Percentiles rank a stretch among this genome's conserved stretches.
Evolutionary conservation across 2,888 invertebrate species (phyloP).

Genomic region (Trachelus iudaicus): DNA sequence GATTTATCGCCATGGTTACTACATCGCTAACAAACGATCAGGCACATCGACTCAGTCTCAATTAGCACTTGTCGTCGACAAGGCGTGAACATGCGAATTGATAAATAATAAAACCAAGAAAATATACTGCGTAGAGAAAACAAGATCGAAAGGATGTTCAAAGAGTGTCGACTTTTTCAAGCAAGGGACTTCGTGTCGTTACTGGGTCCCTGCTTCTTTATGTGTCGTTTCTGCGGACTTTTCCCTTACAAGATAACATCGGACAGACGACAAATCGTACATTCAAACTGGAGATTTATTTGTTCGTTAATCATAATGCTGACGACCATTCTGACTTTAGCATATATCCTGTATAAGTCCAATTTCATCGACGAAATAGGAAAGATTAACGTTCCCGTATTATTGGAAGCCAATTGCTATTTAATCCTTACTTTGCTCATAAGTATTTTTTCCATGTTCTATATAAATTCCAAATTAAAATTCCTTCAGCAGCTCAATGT

Average conservation of each 20-base stretch:
- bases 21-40: too few relatives aligned
- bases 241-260: conserved; percentile 38
- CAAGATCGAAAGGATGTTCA: conserved; percentile 11
- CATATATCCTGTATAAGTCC: conserved; percentile 29
- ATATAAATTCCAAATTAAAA: conserved; percentile 23
- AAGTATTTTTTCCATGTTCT: conserved; percentile 23
- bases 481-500: conserved; percentile 30
- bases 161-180: conserved; percentile 31
- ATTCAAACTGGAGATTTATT: conserved; percentile 26
- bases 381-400: conserved; percentile 33
- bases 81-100: too few relatives aligned
- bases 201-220: conserved; percentile 36
- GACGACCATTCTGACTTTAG: background rate
- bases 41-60: too few relatives aligned
- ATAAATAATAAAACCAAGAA: too few relatives aligned
- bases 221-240: conserved; percentile 36
- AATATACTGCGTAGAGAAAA: background rate
- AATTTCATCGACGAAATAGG: conserved; percentile 24
- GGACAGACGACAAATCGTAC: conserved; percentile 14
- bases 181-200: conserved; percentile 38
- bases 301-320: conserved; percentile 28
- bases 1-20: too few relatives aligned
- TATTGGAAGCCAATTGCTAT: conserved; percentile 43
- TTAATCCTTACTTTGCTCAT: conserved; percentile 31
- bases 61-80: too few relatives aligned